Base-by-base conservation (phyloP, 2,888 invertebrate species). In the Maniola hyperantus region DNA sequence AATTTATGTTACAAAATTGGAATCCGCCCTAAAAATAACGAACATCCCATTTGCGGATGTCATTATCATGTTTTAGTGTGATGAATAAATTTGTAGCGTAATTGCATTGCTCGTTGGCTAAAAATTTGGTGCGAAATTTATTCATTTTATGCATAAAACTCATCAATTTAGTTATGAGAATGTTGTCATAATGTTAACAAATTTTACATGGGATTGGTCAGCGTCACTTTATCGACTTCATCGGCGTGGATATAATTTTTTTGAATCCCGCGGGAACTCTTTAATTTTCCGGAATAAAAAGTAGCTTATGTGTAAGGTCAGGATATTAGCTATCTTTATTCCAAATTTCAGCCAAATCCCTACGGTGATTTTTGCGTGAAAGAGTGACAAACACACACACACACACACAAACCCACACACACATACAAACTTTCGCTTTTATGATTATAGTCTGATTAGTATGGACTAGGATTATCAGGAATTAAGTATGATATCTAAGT, bases 121-220 rank as follows among this genome's bases (percentile, higher is more conserved):
- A 62, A 62, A 53, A 62, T 61, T 61, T 51, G 26, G 6, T 36
- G 18, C 39, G 26, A 61, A 61, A 61, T 62, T 62, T 62, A 62
- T 62, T 39, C 62, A 62, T 62, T 62, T 62, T 53, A 62, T 62
- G 62, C 62, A 62, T 62, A 62, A 44, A 62, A 18, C 62, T 26
- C 53, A 62, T 62, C 61, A 50, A 50, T 50, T 61, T 51, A 51
- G 61, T 51, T 51, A 51, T 59, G 61, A 46, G 51, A 36, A 50
- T 39, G 34, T 20, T 34, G 15, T 51, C 26, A 51, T 50, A 61
- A 11, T 36, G 39, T 51, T 61, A 61, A 61, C 46, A 26, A 51
- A 50, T 51, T 61, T 42, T n/a, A 51, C 8, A 8, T 18, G 18
- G 39, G 51, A 61, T 51, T n/a, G n/a, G n/a, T n/a, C n/a, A n/a